phyloP scores from a whole-genome alignment of 2,888 invertebrate species.

The Mesorhabditis spiculigera region DNA sequence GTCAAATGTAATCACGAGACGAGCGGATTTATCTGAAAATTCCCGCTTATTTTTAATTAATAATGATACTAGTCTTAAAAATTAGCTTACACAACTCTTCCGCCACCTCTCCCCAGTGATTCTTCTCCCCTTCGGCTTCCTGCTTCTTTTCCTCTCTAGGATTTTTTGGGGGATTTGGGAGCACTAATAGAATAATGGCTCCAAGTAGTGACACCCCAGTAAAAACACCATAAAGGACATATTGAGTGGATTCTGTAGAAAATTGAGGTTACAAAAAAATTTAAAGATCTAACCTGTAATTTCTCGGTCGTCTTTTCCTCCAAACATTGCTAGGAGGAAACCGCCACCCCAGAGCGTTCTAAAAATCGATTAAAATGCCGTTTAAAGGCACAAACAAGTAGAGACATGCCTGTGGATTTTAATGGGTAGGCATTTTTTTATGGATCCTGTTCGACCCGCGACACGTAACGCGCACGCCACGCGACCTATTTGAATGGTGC shows the following conservation, averaged over 20 bases:
- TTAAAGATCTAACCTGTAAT: background rate
- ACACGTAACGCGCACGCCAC: no score
- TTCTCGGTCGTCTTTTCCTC: background rate
- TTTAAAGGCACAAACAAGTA: background rate
- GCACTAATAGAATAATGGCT: background rate
- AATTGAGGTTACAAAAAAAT: background rate
- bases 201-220: background rate
- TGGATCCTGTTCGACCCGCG: background rate
- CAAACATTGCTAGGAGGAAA: background rate
- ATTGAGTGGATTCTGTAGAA: background rate
- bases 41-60: background rate
- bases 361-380: background rate
- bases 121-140: background rate
- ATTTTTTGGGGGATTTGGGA: background rate
- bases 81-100: background rate
- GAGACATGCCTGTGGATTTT: background rate
- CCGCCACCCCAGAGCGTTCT: background rate
- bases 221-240: background rate
- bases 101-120: background rate
- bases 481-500: no score
- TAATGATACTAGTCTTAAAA: no score
- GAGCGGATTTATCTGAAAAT: background rate
- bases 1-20: constrained; percentile 1
- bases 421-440: background rate
- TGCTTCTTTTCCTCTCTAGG: background rate